phyloP scores from a whole-genome alignment of 2,113 vertebrate species.

The Helogale parvula region DNA sequence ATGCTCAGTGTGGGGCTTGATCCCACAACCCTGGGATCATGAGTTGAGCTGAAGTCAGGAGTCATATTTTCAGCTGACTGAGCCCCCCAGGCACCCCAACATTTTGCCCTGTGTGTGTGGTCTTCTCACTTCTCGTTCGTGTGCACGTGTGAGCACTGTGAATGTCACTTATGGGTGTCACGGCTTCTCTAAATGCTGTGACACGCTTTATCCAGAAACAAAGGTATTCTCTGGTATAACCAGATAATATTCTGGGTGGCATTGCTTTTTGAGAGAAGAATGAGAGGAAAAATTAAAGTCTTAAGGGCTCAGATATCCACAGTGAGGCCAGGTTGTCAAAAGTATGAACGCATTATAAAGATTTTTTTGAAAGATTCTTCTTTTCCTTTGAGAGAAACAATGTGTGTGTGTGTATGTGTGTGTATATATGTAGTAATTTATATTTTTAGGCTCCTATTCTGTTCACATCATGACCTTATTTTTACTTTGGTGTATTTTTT shows the following conservation, averaged over 20 bases:
- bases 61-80: no score
- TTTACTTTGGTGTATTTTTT: constrained; percentile 46
- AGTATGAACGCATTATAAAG: not conserved
- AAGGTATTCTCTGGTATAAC: not conserved
- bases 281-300: not conserved
- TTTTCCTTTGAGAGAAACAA: not conserved
- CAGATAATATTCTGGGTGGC: not conserved
- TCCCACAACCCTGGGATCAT: no score
- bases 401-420: not conserved
- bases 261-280: constrained; percentile 29
- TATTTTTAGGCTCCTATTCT: not conserved
- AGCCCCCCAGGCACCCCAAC: no score
- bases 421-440: not conserved
- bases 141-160: not conserved
- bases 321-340: not conserved
- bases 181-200: not conserved
- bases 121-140: not conserved
- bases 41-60: no score
- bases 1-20: no score
- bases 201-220: not conserved
- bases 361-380: not conserved
- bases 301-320: not conserved
- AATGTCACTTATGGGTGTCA: not conserved
- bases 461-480: not conserved
- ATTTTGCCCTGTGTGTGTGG: not conserved